Base-by-base conservation (phyloP, 2,888 invertebrate genomes). In the Emmelina monodactyla region DNA sequence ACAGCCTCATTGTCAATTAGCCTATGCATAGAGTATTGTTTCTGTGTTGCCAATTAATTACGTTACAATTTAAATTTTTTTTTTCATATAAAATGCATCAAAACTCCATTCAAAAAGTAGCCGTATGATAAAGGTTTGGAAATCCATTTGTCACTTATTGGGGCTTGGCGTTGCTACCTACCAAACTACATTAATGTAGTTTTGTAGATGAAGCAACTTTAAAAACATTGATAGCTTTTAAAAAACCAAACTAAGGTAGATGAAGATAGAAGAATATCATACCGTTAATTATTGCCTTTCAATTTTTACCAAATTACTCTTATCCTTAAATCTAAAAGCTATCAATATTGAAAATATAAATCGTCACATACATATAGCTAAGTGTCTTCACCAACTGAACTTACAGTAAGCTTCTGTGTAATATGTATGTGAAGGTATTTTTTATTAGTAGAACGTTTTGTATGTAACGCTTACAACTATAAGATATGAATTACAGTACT, bases 1-100 rank as follows among this genome's bases (percentile, higher is more conserved):
- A 80, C 81, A 81, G 80, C 80, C 80, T 68, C 73, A 70, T 69
- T 72, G 70, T 75, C 65, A 75, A 78, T 79, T 80, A 81, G 80
- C 80, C 81, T 81, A 81, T 78, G 72, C 73, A 64, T 75, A 76
- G 64, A 72, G 76, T 79, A 78, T 72, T 78, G 76, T 73, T 73
- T 73, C 70, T 73, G 78, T 62, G 67, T 69, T 71, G 76, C 76
- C 79, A 76, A 78, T 76, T 72, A 69, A 68, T 69, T 71, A 67
- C 53, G 52, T 62, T 64, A 61, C 57, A 57, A 55, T 58, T 56
- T 40, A 50, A 40, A 45, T 51, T 53, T 53, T 54, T 49, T 46
- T 47, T 49, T 66, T 65, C 64, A 55, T 71, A 70, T 72, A 67
- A 78, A 78, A 76, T 73, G 75, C 71, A 62, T 75, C 73, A 78